Percentiles rank a stretch among this genome's conserved stretches.
Evolutionary conservation across 2,888 invertebrate species (phyloP).

Genomic region (Mechanitis mazaeus): DNA sequence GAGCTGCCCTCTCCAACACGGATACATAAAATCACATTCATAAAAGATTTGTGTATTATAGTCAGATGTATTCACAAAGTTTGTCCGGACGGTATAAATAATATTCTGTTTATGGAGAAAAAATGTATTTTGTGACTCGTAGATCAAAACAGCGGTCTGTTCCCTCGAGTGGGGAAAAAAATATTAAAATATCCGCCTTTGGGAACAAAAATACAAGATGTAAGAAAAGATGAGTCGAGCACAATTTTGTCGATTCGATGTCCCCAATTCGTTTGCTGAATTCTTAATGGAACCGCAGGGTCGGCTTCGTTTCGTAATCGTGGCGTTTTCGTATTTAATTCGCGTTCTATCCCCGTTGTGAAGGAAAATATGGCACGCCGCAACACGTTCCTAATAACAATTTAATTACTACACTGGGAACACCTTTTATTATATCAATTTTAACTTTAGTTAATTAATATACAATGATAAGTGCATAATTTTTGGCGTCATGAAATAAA

Average conservation of each 20-base stretch:
- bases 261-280: slow-evolving; percentile 72
- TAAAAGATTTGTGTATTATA: slow-evolving; percentile 55
- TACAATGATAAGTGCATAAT: no score
- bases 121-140: slow-evolving; percentile 54
- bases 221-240: slow-evolving; percentile 67
- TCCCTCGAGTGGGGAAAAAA: slow-evolving; percentile 47
- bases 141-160: slow-evolving; percentile 64
- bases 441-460: neutral
- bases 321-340: slow-evolving; percentile 66
- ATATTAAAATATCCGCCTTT: slow-evolving; percentile 67
- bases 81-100: slow-evolving; percentile 40
- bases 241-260: slow-evolving; percentile 73
- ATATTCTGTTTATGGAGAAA: slow-evolving; percentile 52
- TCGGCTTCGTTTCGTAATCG: slow-evolving; percentile 55
- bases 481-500: no score
- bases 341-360: slow-evolving; percentile 40
- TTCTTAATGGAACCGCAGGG: slow-evolving; percentile 65
- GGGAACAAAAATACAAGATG: slow-evolving; percentile 58
- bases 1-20: slow-evolving; percentile 35
- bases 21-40: slow-evolving; percentile 45
- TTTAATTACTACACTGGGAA: slow-evolving; percentile 46
- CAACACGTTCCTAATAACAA: slow-evolving; percentile 44
- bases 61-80: slow-evolving; percentile 55
- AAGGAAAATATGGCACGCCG: slow-evolving; percentile 37
- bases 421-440: slow-evolving; percentile 21